These are phyloP conservation scores for Bubo bubo DNA, from an alignment of 2,113 vertebrate species.

Conservation along the genomic window DNA sequence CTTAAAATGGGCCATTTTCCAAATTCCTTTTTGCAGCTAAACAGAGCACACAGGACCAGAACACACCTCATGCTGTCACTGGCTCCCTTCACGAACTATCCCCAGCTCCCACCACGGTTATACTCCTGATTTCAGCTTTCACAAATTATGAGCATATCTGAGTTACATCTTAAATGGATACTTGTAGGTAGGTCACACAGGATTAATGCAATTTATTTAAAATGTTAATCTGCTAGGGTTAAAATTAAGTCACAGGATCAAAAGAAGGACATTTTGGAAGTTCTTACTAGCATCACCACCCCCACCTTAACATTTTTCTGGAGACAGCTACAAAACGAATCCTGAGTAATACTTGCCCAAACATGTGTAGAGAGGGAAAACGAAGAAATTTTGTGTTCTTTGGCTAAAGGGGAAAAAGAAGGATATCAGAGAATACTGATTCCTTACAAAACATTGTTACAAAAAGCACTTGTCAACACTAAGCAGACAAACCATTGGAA, in stretches of 20 bases:
- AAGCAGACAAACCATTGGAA: neutral
- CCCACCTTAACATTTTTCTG: neutral
- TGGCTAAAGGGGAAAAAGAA: neutral
- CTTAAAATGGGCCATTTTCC: neutral
- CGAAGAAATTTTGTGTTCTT: neutral
- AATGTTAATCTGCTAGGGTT: neutral
- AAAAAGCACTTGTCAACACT: neutral
- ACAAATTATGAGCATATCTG: neutral
- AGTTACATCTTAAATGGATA: neutral
- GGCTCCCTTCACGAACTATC: neutral
- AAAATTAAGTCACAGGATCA: neutral
- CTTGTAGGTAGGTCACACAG: neutral
- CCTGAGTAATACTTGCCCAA: neutral
- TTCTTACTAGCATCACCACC: neutral
- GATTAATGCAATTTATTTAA: neutral
- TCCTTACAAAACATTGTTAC: neutral
- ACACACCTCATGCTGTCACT: accelerated
- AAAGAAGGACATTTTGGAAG: neutral
- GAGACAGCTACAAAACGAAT: neutral
- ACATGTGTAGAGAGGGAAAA: neutral
- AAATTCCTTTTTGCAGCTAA: neutral
- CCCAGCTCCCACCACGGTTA: neutral
- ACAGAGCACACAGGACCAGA: neutral
- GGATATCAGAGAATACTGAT: neutral
- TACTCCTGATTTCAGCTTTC: neutral